phyloP scores from a whole-genome alignment of 2,888 invertebrate genomes.

The Platycheirus rosarum region DNA sequence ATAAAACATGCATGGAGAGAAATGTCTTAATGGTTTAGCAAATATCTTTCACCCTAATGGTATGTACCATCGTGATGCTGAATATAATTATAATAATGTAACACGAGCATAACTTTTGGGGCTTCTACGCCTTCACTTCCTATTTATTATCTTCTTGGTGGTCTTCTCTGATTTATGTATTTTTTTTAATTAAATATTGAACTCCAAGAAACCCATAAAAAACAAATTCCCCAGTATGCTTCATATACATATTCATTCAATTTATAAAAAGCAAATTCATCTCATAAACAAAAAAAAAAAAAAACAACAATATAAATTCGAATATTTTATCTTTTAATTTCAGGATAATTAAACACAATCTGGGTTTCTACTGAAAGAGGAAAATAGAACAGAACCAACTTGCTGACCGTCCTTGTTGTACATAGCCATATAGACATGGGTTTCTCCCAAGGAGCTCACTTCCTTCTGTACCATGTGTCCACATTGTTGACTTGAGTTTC shows the following conservation, averaged over 20 bases:
- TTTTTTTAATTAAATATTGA: too few species aligned
- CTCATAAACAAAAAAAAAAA: conserved; percentile 38
- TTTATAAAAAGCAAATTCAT: conserved; percentile 39
- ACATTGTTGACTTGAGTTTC: conserved; percentile 25
- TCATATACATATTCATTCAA: not conserved
- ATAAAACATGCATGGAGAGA: too few species aligned
- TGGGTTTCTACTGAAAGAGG: not conserved
- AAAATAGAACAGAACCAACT: conserved; percentile 22
- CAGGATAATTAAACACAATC: conserved; percentile 64
- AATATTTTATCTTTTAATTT: conserved; percentile 56
- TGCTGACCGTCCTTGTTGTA: conserved; percentile 3
- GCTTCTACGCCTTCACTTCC: too few species aligned
- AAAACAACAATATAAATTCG: conserved; percentile 37
- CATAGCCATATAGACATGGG: not conserved
- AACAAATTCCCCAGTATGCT: not conserved
- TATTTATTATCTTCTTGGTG: too few species aligned
- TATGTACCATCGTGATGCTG: too few species aligned
- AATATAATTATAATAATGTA: too few species aligned
- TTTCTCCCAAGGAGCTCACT: conserved; percentile 20
- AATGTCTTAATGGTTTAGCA: too few species aligned
- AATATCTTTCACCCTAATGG: too few species aligned
- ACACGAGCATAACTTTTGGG: too few species aligned
- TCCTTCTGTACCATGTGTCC: conserved; percentile 37
- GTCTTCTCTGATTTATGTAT: too few species aligned
- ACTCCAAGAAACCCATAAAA: too few species aligned